Base-by-base conservation (phyloP, 2,113 vertebrate species). In the Ammodytes marinus region DNA sequence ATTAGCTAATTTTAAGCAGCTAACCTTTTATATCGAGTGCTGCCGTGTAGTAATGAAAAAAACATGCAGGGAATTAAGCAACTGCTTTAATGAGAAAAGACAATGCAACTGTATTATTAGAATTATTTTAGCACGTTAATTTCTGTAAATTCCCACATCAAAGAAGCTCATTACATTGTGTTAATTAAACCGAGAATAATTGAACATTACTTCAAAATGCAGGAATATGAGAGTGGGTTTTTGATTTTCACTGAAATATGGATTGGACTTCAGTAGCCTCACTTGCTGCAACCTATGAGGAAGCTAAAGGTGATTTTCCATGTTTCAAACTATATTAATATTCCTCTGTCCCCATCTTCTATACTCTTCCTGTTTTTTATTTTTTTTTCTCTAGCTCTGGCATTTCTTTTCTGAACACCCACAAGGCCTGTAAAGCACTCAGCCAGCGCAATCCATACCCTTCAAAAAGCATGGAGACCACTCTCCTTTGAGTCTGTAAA, bases 171-270 rank as follows among this genome's bases (percentile, higher is more conserved):
- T 91, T 91, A 80, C 77, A 78, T 88, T 89, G 87, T 79, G 84
- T 90, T 93, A 93, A 93, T 93, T 93, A 92, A 90, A 90, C 78
- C 73, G 74, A 82, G 86, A 91, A 91, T 92, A 93, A 91, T 84
- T 91, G 65, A 89, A 90, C 77, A 85, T 85, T 45, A 88, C 90
- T 91, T 92, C 83, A 92, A 91, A 92, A 92, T 87, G 85, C 73
- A 83, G 82, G 76, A 80, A 86, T 73, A 83, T 37, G 35, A 80
- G 77, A 78, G 78, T 57, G 57, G 79, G 69, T 89, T 79, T 84
- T 64, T 79, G 57, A 68, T 85, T 50, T 86, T 88, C 86, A 88
- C 79, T 89, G 85, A 90, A 89, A 88, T 89, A 69, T 73, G 83
- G 88, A 82, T 89, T 86, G 60, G 68, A 83, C 79, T 88, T 88